Evolutionary conservation across 2,113 vertebrate species (phyloP).

Genomic region (Pituophis catenifer): DNA sequence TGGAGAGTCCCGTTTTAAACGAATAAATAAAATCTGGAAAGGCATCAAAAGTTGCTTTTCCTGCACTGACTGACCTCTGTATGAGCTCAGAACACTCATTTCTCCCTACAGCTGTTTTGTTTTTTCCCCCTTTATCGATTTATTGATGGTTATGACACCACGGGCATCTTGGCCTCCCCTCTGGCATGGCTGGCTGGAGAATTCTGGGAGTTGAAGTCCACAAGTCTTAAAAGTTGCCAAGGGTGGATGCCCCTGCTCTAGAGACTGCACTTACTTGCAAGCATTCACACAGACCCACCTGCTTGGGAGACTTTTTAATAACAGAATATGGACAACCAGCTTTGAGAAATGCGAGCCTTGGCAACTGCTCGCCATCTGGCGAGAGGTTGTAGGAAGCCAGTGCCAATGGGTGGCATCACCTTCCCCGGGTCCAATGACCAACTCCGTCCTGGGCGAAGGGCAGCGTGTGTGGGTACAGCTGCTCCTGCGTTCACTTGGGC

Average conservation of each 20-base stretch:
- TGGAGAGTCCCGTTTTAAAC: too few relatives aligned
- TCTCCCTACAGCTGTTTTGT: too few relatives aligned
- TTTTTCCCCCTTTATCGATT: too few relatives aligned
- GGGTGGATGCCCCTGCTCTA: too few relatives aligned
- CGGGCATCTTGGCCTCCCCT: too few relatives aligned
- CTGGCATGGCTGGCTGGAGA: neutral
- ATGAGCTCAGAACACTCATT: too few relatives aligned
- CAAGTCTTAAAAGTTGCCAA: too few relatives aligned
- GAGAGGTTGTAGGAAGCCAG: neutral
- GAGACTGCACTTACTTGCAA: neutral
- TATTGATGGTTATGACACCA: too few relatives aligned
- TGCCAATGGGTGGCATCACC: neutral
- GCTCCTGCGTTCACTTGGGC: neutral
- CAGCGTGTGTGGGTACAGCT: accelerated
- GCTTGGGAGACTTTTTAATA: neutral
- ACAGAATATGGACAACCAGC: neutral
- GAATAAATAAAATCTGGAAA: too few relatives aligned
- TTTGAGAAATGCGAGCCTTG: neutral
- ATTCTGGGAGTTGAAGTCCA: neutral
- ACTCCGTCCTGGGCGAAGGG: neutral
- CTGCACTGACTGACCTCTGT: too few relatives aligned
- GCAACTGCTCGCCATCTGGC: too few relatives aligned
- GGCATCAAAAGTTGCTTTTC: too few relatives aligned
- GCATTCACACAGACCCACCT: neutral
- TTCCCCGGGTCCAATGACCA: neutral